A percentile compares a stretch with the other conserved stretches of the same genome.
Evolutionary conservation across 2,113 vertebrate genomes (phyloP).

Genomic region (Dendrocopos noguchii): DNA sequence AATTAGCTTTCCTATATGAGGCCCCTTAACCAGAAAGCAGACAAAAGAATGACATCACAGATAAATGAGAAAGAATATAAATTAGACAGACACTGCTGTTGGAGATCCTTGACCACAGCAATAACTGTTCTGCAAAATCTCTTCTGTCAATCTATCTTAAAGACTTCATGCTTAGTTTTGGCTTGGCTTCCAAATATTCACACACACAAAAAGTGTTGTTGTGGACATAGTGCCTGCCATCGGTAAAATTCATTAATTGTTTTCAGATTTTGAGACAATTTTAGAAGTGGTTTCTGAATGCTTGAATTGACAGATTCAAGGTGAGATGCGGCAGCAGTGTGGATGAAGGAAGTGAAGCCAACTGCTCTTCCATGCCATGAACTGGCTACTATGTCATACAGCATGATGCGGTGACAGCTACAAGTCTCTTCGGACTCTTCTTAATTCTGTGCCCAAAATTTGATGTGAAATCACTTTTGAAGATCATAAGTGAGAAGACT

Average conservation of each 20-base stretch:
- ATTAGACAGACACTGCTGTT: background rate
- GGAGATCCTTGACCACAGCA: background rate
- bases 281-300: background rate
- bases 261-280: background rate
- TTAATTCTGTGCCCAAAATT: background rate
- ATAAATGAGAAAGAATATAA: slow-evolving; percentile 21
- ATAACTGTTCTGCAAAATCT: background rate
- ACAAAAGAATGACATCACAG: background rate
- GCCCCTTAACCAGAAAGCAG: background rate
- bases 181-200: background rate
- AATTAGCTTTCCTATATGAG: slow-evolving; percentile 15
- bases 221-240: background rate
- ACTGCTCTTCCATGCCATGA: background rate
- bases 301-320: background rate
- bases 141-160: background rate
- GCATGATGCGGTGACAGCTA: background rate
- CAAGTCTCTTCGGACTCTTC: background rate
- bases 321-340: background rate
- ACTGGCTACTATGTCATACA: background rate
- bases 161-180: background rate
- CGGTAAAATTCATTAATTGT: background rate
- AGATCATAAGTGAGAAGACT: background rate
- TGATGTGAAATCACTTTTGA: background rate
- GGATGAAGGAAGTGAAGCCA: background rate
- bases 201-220: rapidly evolving